Percentiles rank a stretch among this genome's conserved stretches.
These are phyloP conservation scores for Alosa alosa DNA, from an alignment of 2,113 vertebrate species.

Conservation along the genomic window DNA sequence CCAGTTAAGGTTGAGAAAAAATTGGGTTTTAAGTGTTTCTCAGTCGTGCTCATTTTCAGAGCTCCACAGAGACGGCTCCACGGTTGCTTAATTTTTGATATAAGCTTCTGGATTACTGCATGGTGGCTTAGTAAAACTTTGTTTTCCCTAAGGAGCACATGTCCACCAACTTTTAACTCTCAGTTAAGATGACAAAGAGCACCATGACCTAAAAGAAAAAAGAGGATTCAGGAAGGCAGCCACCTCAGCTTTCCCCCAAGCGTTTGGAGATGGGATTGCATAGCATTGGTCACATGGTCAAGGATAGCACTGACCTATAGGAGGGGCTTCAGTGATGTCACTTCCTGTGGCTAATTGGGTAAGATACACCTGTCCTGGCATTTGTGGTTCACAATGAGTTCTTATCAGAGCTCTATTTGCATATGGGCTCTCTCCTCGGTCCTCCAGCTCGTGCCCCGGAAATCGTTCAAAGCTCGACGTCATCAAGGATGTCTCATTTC, in stretches of 20 bases:
- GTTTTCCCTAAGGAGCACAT: not conserved
- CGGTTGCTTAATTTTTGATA: not conserved
- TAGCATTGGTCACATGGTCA: not conserved
- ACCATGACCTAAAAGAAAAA: not conserved
- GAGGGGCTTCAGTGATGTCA: not conserved
- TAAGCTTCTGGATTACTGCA: not conserved
- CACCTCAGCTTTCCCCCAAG: not conserved
- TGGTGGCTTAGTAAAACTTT: not conserved
- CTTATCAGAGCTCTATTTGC: no score
- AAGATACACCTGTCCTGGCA: not conserved
- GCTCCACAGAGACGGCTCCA: not conserved
- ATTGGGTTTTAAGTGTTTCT: not conserved
- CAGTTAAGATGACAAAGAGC: not conserved
- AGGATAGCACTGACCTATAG: not conserved
- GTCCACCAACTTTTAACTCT: not conserved
- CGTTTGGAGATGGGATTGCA: not conserved
- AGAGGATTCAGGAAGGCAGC: not conserved
- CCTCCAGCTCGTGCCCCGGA: no score
- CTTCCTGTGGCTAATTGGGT: not conserved
- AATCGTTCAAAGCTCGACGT: no score
- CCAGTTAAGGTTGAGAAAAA: not conserved
- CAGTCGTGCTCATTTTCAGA: not conserved
- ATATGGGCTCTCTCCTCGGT: no score
- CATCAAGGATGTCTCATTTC: no score
- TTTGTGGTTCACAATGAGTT: no score